These are phyloP conservation scores for Embiotoca jacksoni DNA, from an alignment of 2,113 vertebrate genomes.

Conservation along the genomic window DNA sequence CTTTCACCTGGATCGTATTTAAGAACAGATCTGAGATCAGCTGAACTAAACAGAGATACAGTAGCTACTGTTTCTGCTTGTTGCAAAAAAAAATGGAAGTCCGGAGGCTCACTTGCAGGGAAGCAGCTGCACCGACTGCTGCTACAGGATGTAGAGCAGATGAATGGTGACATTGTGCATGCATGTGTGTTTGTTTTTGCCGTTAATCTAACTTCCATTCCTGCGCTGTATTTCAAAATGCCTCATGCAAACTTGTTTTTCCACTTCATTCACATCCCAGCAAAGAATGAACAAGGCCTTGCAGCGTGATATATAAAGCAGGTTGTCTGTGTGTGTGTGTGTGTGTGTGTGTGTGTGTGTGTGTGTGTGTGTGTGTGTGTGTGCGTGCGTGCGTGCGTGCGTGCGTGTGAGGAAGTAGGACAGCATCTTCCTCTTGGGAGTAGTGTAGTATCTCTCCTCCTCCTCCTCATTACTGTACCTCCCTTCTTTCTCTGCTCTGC, in stretches of 20 bases:
- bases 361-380: too few relatives aligned
- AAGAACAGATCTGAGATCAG: neutral
- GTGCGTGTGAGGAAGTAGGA: constrained; percentile 63
- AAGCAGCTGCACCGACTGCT: constrained; percentile 79
- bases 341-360: too few relatives aligned
- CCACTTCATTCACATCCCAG: constrained; percentile 21
- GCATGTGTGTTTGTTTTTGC: constrained; percentile 9
- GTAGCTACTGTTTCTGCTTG: neutral
- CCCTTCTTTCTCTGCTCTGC: constrained; percentile 16
- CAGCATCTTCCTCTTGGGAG: constrained; percentile 73
- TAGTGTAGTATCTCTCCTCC: constrained; percentile 48
- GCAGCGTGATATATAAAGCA: neutral
- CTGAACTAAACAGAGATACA: neutral
- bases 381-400: too few relatives aligned
- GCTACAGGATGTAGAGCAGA: constrained; percentile 68
- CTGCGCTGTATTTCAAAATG: constrained; percentile 5
- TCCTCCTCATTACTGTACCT: constrained; percentile 50
- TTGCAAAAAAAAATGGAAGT: constrained; percentile 2
- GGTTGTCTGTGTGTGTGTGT: constrained; percentile 3
- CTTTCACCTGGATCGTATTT: neutral
- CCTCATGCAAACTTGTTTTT: constrained; percentile 3
- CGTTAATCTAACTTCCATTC: constrained; percentile 29
- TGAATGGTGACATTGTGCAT: constrained; percentile 60
- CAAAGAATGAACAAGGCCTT: neutral
- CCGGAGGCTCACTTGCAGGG: constrained; percentile 38